Evolutionary conservation across 1,140 invertebrate species (phyloP).

Genomic region (Copidosoma floridanum): DNA sequence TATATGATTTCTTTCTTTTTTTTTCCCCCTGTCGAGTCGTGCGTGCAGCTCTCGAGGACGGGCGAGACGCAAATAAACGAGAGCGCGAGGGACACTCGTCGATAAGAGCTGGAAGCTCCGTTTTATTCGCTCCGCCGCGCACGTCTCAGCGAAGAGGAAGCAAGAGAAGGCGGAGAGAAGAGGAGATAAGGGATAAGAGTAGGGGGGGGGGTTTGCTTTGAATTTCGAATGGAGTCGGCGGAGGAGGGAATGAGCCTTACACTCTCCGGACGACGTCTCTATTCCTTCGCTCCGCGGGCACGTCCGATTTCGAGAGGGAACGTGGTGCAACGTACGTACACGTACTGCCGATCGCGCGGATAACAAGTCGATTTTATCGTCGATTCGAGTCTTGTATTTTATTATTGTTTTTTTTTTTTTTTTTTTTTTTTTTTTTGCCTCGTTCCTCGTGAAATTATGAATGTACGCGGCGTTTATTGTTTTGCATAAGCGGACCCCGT

Average conservation of each 20-base stretch:
- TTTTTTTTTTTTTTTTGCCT: too few species aligned
- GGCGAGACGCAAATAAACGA: background rate
- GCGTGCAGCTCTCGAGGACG: background rate
- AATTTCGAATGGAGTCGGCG: constrained; percentile 15
- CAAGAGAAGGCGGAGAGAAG: too few species aligned
- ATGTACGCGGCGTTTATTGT: too few species aligned
- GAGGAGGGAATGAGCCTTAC: constrained; percentile 1
- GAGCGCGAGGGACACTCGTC: constrained; percentile 8
- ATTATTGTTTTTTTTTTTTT: too few species aligned
- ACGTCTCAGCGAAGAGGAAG: background rate
- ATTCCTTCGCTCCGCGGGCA: constrained; percentile 8
- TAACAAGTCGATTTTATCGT: too few species aligned
- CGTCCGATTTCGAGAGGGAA: background rate
- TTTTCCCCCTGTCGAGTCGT: background rate
- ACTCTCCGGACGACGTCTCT: constrained; percentile 10
- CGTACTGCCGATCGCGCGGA: background rate
- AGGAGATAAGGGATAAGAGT: constrained; percentile 10
- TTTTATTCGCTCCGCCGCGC: background rate
- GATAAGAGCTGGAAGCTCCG: background rate
- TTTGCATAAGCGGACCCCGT: too few species aligned
- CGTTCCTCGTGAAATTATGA: too few species aligned
- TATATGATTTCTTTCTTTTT: too few species aligned
- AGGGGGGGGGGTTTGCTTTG: too few species aligned
- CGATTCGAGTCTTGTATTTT: too few species aligned
- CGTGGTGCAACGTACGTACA: background rate